Conservation (phyloP, 2,113 vertebrate species). For the Chamaetylas fuelleborni region DNA sequence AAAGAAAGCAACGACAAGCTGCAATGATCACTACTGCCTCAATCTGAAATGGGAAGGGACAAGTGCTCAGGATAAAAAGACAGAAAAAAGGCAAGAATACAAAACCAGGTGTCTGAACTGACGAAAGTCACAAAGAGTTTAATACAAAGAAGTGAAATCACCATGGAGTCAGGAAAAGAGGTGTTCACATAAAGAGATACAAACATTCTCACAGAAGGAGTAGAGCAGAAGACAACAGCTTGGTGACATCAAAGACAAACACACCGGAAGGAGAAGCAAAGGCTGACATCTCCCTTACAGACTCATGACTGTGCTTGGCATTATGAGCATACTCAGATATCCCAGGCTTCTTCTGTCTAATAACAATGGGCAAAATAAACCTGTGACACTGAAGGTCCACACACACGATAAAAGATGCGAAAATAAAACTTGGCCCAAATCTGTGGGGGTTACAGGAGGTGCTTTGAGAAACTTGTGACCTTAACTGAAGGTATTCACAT, state of each 20-base stretch:
- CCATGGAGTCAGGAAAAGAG: not conserved
- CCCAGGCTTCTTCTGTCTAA: not conserved
- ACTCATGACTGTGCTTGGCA: not conserved
- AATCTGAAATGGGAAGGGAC: not conserved
- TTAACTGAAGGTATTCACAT: not conserved
- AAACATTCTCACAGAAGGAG: not conserved
- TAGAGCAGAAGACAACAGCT: not conserved
- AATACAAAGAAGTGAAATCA: not conserved
- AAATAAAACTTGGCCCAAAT: not conserved
- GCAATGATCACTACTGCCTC: not conserved
- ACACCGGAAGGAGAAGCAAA: not conserved
- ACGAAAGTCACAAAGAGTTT: not conserved
- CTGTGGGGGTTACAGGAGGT: not conserved
- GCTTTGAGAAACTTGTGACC: not conserved
- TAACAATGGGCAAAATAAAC: not conserved
- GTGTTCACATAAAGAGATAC: not conserved
- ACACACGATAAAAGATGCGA: accelerated
- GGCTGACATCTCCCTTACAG: not conserved
- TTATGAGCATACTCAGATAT: not conserved
- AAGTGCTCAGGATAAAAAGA: not conserved
- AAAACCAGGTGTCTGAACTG: not conserved
- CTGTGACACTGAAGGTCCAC: not conserved
- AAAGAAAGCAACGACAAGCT: not conserved
- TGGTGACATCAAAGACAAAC: not conserved
- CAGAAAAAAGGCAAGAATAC: not conserved